These are phyloP conservation scores for Limosa lapponica DNA, from an alignment of 2,797 vertebrate species.

Conservation along the genomic window DNA sequence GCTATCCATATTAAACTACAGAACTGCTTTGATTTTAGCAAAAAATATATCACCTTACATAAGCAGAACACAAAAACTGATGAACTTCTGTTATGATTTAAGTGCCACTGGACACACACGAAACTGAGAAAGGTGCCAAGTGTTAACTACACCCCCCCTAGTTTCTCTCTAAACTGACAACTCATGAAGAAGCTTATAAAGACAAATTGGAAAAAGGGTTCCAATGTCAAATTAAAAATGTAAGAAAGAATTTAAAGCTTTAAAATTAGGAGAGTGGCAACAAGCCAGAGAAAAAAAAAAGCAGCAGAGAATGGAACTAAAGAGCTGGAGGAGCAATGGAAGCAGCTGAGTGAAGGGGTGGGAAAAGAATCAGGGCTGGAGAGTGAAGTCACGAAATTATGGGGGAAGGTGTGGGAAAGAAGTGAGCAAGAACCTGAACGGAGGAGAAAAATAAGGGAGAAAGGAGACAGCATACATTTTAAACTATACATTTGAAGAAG, in stretches of 20 bases:
- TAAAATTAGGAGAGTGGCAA: neutral
- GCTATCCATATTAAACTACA: neutral
- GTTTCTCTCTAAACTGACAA: neutral
- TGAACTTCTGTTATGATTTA: neutral
- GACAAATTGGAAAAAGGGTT: neutral
- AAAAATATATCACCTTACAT: neutral
- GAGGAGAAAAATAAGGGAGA: constrained; percentile 44
- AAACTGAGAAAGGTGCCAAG: neutral
- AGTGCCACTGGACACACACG: neutral
- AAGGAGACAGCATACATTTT: constrained; percentile 33
- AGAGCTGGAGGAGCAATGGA: constrained; percentile 7
- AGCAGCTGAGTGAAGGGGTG: constrained; percentile 58
- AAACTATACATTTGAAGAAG: constrained; percentile 37
- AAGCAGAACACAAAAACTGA: neutral
- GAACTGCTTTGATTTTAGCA: neutral
- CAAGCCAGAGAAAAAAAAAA: constrained; percentile 6
- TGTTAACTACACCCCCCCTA: neutral
- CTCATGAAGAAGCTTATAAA: neutral
- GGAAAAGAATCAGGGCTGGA: constrained; percentile 14
- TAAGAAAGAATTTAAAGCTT: neutral
- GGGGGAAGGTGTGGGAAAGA: constrained; percentile 69
- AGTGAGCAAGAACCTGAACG: constrained; percentile 56
- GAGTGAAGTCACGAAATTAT: constrained; percentile 49
- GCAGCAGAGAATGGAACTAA: neutral
- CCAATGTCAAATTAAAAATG: neutral